Base-by-base conservation (phyloP, 2,797 vertebrate genomes). In the Enteromius anoplus region DNA sequence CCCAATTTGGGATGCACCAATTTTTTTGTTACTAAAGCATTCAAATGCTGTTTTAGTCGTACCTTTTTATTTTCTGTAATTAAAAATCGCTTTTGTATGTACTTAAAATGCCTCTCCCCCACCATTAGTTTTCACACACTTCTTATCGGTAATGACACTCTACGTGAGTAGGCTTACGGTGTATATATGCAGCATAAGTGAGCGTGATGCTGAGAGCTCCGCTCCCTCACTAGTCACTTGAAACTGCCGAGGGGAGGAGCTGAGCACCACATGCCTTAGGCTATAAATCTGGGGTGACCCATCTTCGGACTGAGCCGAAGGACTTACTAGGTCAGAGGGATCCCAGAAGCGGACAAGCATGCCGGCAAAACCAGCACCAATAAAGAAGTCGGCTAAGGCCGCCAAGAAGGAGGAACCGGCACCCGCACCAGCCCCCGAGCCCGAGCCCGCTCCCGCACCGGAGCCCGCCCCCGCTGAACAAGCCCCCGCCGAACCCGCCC, bases 291-390 rank as follows among this genome's bases (percentile, higher is more conserved):
- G 78, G 78, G 58, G 37, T 42, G 51, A 37, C 51, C 69, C 84
- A 45, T 37, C 60, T 85, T 64, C 64, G 73, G 51, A 29, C 47
- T 79, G 80, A 88, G 85, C 80, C 73, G 81, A 82, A 88, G 93
- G 92, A 92, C 87, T 91, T 92, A 86, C 79, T 77, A 70, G 87
- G 40, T 81, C 88, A 92, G 91, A 81, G 84, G 94, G 92, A 92
- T 92, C 90, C 92, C 82, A 81, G 49, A 68, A 81, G 77, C 47
- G 78, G 72, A 87, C 62, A 70, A 85, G 42, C 84, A 97, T 97
- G 96, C 96, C 96, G 0, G 89, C 95, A 78, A 97, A 97, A 92
- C 92, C 94, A 90, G 92, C 94, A 86, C 92, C 95, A 0, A 94
- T 95, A 88, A 96, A 96, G 92, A 96, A 95, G 90, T 93, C 93